Evolutionary conservation across 2,888 invertebrate genomes (phyloP), one percentile per base, ranked within the genome.

Genomic region (Amiota mariae): DNA sequence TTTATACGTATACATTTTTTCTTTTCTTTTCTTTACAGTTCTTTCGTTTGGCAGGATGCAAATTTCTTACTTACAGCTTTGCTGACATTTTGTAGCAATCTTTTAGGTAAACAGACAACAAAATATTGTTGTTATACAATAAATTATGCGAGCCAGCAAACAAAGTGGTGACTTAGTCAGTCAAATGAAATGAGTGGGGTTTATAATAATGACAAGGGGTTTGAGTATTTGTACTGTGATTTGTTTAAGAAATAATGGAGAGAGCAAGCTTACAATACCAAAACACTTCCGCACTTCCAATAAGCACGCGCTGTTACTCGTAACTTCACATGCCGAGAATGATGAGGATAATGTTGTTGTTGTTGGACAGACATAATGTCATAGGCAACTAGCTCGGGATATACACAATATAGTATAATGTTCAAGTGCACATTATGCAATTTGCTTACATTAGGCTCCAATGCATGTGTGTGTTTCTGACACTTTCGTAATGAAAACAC

Each of bases 401-500:
- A 36, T 36, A 6, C 8, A 36, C 0, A 36, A 2, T 36, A 36
- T 36, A 36, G 36, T 36, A 36, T 2, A 36, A 36, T 36, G 6
- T 36, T 2, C 36, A 57, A 57, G 57, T 63, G 36, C 51, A 67
- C 24, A 67, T 67, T 67, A 67, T 47, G 67, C 67, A 67, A 67
- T 67, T 67, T 67, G 51, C 51, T 36, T 18, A 48, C 67, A 66
- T 72, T 59, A 72, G 54, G 36, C n/a, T 61, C 72, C n/a, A 72
- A 70, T 47, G 71, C 51, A 64, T 68, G 68, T 61, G 46, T 68
- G 64, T 77, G 78, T 77, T 51, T 63, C 46, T 80, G 80, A 77
- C 81, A 80, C 73, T 76, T 80, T 77, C 70, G 82, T 77, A 82
- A 82, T 82, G 84, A 82, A 12, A 68, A 51, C 3, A 18, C 57